phyloP scores from a whole-genome alignment of 2,797 vertebrate genomes.

The Todus mexicanus region DNA sequence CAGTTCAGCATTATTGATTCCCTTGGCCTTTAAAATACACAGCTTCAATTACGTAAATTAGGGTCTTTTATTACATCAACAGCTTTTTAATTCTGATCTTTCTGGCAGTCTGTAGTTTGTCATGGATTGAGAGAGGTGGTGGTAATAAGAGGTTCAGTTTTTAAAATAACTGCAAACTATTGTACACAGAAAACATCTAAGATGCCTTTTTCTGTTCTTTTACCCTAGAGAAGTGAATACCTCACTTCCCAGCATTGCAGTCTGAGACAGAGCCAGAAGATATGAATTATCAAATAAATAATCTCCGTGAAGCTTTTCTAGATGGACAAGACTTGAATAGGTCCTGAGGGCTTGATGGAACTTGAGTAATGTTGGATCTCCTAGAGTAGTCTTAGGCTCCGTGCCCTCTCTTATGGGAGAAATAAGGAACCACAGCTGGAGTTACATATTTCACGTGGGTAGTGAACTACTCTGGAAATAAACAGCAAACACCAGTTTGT shows the following conservation, averaged over 20 bases:
- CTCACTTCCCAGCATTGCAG: neutral
- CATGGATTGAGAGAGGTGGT: neutral
- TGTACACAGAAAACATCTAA: neutral
- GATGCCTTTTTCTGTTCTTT: neutral
- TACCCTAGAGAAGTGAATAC: neutral
- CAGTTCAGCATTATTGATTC: neutral
- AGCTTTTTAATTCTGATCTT: neutral
- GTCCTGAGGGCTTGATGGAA: neutral
- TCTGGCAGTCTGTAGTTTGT: neutral
- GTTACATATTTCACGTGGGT: neutral
- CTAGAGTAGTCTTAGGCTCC: neutral
- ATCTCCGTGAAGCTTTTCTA: neutral
- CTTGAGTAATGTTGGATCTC: neutral
- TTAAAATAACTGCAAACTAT: neutral
- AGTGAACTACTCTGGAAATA: neutral
- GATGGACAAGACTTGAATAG: neutral
- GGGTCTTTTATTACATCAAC: neutral
- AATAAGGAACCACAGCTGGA: neutral
- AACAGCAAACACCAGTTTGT: neutral
- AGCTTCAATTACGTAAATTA: neutral
- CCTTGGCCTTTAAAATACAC: conserved; percentile 17
- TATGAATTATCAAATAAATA: neutral
- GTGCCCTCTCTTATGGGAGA: neutral
- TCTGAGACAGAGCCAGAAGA: neutral
- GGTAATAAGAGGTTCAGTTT: neutral